Evolutionary conservation across 2,113 vertebrate species (phyloP).

Genomic region (Clarias batrachus): DNA sequence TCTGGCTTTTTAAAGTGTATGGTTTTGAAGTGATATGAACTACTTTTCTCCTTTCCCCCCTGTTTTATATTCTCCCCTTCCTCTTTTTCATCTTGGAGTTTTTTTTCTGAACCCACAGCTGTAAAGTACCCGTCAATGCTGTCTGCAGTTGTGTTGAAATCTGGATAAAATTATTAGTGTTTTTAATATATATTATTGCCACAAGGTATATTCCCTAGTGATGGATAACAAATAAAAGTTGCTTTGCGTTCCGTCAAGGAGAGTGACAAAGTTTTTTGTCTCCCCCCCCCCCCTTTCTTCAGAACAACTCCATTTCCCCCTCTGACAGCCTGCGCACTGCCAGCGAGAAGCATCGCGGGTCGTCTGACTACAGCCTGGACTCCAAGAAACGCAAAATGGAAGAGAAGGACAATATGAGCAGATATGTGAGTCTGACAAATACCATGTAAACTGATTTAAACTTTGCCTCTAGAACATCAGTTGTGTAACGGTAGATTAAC

Average conservation of each 20-base stretch:
- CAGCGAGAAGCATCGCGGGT: conserved; percentile 91
- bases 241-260: neutral
- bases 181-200: conserved; percentile 4
- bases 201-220: neutral
- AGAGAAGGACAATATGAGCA: conserved; percentile 92
- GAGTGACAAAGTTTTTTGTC: conserved; percentile 40
- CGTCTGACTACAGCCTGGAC: conserved; percentile 87
- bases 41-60: neutral
- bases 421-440: conserved; percentile 81
- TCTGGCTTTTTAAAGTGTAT: conserved; percentile 43
- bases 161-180: neutral
- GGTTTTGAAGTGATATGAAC: conserved; percentile 48
- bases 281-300: conserved; percentile 31
- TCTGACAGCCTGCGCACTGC: conserved; percentile 87
- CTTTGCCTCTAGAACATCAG: neutral
- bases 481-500: neutral
- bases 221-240: conserved; percentile 8
- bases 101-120: conserved; percentile 36
- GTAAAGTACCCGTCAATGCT: conserved; percentile 37
- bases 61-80: conserved; percentile 2
- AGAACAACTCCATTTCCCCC: conserved; percentile 94
- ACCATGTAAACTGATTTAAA: neutral
- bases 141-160: conserved; percentile 15
- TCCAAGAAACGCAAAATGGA: conserved; percentile 94
- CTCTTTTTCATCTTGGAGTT: conserved; percentile 28